Evolutionary conservation across 2,888 invertebrate species (phyloP).

Genomic region (Andrena haemorrhoa): DNA sequence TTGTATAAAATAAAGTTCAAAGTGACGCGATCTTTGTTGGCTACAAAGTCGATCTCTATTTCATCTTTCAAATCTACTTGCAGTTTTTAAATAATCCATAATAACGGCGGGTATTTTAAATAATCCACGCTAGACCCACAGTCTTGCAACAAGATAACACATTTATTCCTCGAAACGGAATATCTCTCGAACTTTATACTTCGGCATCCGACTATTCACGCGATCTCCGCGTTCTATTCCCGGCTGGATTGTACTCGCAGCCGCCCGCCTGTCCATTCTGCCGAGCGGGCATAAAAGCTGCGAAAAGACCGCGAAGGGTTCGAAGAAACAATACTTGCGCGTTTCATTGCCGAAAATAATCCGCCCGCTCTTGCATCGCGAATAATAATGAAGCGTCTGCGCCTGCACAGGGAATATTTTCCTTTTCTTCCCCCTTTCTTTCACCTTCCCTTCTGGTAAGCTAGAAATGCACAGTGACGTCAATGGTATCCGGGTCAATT

Average conservation of each 20-base stretch:
- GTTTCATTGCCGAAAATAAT: constrained; percentile 13
- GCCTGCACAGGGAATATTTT: neutral
- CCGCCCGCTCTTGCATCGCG: neutral
- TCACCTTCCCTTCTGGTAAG: neutral
- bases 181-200: no score
- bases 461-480: constrained; percentile 31
- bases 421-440: neutral
- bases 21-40: no score
- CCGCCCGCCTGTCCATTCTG: neutral
- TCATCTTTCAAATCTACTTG: no score
- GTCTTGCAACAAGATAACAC: no score
- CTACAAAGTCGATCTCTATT: no score
- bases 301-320: neutral
- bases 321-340: constrained; percentile 1
- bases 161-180: no score
- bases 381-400: neutral
- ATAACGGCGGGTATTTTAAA: no score
- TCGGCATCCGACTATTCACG: neutral
- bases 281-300: neutral
- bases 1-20: no score
- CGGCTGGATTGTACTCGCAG: neutral
- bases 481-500: constrained; percentile 26
- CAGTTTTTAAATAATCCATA: no score
- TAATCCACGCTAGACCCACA: no score
- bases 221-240: neutral